Evolutionary conservation across 1,140 invertebrate genomes (phyloP).

Genomic region (Orchestia grillus): DNA sequence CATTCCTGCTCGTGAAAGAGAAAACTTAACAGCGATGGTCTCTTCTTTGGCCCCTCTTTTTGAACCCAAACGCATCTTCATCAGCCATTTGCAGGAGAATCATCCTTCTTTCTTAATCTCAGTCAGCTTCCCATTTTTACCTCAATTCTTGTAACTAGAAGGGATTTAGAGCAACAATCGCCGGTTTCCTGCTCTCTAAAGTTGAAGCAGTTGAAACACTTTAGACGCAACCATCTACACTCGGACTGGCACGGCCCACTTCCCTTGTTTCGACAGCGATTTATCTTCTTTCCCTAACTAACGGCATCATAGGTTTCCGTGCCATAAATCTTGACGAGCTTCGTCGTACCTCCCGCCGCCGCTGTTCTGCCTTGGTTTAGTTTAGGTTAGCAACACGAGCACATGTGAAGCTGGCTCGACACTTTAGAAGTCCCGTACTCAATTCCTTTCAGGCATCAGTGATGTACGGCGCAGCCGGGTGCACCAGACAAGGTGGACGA

Average conservation of each 20-base stretch:
- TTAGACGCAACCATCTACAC: constrained; percentile 40
- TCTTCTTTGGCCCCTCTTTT: neutral
- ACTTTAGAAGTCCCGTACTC: neutral
- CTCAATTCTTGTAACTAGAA: neutral
- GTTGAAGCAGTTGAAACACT: constrained; percentile 39
- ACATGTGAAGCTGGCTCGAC: neutral
- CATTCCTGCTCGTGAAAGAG: neutral
- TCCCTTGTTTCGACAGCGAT: constrained; percentile 47
- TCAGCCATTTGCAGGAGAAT: neutral
- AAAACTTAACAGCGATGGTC: neutral
- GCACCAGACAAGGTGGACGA: neutral
- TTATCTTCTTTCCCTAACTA: constrained; percentile 54
- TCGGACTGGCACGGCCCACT: constrained; percentile 37
- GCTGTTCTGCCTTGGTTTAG: neutral
- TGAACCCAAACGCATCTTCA: neutral
- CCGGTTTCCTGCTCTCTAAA: constrained; percentile 30
- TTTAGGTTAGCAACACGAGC: neutral
- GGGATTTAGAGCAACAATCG: constrained; percentile 31
- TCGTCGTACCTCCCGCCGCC: neutral
- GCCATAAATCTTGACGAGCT: constrained; percentile 53
- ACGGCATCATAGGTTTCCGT: constrained; percentile 53
- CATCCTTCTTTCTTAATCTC: neutral
- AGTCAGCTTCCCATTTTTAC: neutral
- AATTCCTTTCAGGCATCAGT: neutral
- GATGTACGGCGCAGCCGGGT: neutral